Base-by-base conservation (phyloP, 2,797 vertebrate genomes). In the Gastrophryne carolinensis region DNA sequence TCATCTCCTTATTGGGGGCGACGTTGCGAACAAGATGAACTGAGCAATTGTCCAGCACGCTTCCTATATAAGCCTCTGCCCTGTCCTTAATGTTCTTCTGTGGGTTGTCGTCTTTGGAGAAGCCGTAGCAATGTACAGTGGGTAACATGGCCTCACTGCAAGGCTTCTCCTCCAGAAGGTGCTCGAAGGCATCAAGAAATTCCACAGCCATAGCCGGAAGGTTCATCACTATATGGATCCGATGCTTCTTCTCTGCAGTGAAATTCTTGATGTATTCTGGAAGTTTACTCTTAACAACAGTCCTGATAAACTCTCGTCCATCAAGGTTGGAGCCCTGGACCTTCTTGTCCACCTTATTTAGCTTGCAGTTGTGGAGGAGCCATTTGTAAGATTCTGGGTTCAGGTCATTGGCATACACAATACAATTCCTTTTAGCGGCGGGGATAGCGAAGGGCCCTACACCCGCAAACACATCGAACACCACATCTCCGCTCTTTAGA, bases 1-100 rank as follows among this genome's bases (percentile, higher is more conserved):
- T 86, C 97, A 99, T 99, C 73, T 98, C 94, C 87, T 99, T 99
- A 87, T 94, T 96, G 0, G 98, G 98, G 0, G 98, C 93, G 34
- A 99, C 97, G 0, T 98, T 97, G 49, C 98, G 93, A 63, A 99
- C 98, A 71, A 87, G 87, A 82, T 95, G 90, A 2, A 95, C 84
- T 0, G 93, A 92, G 76, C 92, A 95, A 8, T 65, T 75, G 7
- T 89, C 87, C 73, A 99, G 72, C 5, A 90, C 87, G 56, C 87
- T 74, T 6, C 93, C 93, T 15, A 99, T 83, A 1, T 79, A 82
- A 17, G 82, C 78, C 56, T 92, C 96, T 0, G 92, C 95, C 78
- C 83, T 87, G 37, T 87, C 85, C 75, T 89, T 85, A 61, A 96
- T 81, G 19, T 98, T 97, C 41, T 82, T 84, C 67, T 89, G 82